Percentiles rank a stretch among this genome's conserved stretches.
Conservation (phyloP, 2,797 vertebrate genomes). For the Microhierax caerulescens region DNA sequence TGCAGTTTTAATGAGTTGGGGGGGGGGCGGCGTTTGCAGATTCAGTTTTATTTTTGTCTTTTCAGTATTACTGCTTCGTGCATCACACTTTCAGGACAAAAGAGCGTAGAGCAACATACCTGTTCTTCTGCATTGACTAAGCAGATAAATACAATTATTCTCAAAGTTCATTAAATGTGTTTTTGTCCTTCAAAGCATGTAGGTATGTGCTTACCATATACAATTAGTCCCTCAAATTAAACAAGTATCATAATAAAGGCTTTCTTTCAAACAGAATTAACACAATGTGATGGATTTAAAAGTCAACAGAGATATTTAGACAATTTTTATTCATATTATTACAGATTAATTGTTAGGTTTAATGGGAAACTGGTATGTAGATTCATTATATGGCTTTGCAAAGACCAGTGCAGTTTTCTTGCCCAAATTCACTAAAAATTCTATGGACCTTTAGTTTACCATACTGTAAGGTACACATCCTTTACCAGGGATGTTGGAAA, state of each 20-base stretch:
- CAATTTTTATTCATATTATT: neutral
- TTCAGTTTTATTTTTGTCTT: neutral
- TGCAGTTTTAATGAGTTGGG: neutral
- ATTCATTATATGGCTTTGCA: neutral
- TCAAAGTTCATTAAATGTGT: neutral
- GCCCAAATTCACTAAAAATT: neutral
- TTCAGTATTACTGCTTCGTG: neutral
- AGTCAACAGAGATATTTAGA: neutral
- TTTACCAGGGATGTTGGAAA: neutral
- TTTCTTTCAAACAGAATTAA: neutral
- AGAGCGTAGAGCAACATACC: neutral
- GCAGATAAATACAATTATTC: neutral
- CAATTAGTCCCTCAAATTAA: neutral
- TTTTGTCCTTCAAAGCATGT: neutral
- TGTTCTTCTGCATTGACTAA: neutral
- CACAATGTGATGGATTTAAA: neutral
- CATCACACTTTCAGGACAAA: neutral
- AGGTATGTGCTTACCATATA: neutral
- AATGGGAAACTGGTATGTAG: neutral
- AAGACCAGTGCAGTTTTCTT: neutral
- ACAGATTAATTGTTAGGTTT: neutral
- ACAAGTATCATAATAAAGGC: neutral
- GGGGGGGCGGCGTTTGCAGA: neutral
- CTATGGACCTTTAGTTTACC: too few relatives aligned
- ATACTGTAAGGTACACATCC: too few relatives aligned